These are phyloP conservation scores for Asobara japonica DNA, from an alignment of 1,140 invertebrate species.

Conservation along the genomic window DNA sequence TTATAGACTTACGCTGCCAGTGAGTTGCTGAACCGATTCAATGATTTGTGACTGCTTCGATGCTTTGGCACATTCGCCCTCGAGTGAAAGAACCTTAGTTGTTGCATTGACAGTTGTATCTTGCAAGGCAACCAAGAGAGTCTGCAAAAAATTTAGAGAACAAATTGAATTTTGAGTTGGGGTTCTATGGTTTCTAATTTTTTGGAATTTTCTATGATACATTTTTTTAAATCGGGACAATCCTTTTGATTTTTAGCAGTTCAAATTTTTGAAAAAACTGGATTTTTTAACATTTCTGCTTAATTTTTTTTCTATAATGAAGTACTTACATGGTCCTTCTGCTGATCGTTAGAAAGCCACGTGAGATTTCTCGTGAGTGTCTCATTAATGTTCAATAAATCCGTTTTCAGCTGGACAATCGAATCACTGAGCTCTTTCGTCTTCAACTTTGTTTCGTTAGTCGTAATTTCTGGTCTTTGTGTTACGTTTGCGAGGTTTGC, in stretches of 20 bases:
- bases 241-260: too few species aligned
- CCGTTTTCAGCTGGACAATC: slow-evolving; percentile 55
- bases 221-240: too few species aligned
- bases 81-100: slow-evolving; percentile 57
- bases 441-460: slow-evolving; percentile 59
- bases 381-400: slow-evolving; percentile 62
- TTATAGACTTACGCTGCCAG: slow-evolving; percentile 43
- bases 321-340: slow-evolving; percentile 63
- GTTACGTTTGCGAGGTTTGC: slow-evolving; percentile 50
- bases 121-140: slow-evolving; percentile 54
- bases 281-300: too few species aligned
- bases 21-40: slow-evolving; percentile 47
- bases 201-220: too few species aligned
- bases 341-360: slow-evolving; percentile 63
- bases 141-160: slow-evolving; percentile 48
- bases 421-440: slow-evolving; percentile 56
- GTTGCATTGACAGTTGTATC: slow-evolving; percentile 59
- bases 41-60: slow-evolving; percentile 43
- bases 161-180: too few species aligned
- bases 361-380: slow-evolving; percentile 62
- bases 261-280: too few species aligned
- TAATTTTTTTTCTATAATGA: too few species aligned
- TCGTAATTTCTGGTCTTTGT: slow-evolving; percentile 51
- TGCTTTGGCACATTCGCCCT: slow-evolving; percentile 53
- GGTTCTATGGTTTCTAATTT: too few species aligned